phyloP scores from a whole-genome alignment of 1,140 invertebrate genomes.

The Bombus sylvicola region DNA sequence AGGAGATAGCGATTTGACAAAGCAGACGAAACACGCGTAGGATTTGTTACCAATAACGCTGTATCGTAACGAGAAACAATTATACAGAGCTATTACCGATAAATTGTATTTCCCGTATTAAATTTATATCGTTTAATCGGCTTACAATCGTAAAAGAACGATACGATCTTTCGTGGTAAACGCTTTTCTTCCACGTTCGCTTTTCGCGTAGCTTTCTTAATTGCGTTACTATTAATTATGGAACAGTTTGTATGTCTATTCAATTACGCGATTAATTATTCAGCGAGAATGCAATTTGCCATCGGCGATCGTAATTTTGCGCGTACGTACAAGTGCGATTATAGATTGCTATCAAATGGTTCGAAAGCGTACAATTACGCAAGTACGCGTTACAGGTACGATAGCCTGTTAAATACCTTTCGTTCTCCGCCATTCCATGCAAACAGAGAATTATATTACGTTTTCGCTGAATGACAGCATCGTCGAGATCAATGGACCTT shows the following conservation, averaged over 20 bases:
- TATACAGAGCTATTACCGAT: neutral
- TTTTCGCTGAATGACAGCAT: neutral
- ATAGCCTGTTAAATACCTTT: neutral
- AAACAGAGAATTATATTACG: neutral
- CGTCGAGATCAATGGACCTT: neutral
- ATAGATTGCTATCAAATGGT: neutral
- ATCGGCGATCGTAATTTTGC: neutral
- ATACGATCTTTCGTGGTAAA: too few species aligned
- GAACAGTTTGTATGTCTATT: neutral
- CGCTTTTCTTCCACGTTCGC: too few species aligned
- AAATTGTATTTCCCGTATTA: neutral
- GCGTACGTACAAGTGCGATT: neutral
- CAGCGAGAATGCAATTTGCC: neutral
- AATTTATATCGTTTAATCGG: neutral
- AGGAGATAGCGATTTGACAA: neutral
- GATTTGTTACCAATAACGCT: neutral
- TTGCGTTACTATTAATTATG: neutral
- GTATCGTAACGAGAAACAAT: neutral
- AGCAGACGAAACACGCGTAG: neutral
- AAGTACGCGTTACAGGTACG: neutral
- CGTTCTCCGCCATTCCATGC: neutral
- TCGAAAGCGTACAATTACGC: neutral
- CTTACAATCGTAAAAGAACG: neutral
- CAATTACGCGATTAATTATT: neutral
- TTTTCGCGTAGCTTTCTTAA: too few species aligned